Conservation (phyloP, 2,888 invertebrate genomes). For the Heliconius ismenius region DNA sequence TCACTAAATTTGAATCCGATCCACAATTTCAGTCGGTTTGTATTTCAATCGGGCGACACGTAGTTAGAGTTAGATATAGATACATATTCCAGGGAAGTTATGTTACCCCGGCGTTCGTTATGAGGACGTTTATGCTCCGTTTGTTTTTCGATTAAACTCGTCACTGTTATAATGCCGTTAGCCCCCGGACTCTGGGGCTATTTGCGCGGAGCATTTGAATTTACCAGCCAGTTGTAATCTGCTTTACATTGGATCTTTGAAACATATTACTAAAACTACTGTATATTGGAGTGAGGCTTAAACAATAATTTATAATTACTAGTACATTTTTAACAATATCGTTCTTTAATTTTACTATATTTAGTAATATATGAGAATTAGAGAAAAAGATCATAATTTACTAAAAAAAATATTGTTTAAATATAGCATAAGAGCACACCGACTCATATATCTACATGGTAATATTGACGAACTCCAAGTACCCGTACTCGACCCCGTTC, state of each 20-base stretch:
- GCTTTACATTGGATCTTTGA: slow-evolving; percentile 12
- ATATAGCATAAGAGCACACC: not conserved
- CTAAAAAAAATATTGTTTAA: not conserved
- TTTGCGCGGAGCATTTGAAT: slow-evolving; percentile 27
- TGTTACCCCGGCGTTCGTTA: slow-evolving; percentile 34
- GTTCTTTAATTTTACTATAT: too few relatives aligned
- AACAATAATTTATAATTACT: not conserved
- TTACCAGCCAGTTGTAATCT: slow-evolving; percentile 15
- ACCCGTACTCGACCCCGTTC: slow-evolving; percentile 18
- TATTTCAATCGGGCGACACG: slow-evolving; percentile 33
- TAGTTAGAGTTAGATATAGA: slow-evolving; percentile 26
- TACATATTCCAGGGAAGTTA: slow-evolving; percentile 23
- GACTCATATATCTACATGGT: not conserved
- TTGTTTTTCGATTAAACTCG: slow-evolving; percentile 49
- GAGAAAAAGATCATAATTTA: not conserved
- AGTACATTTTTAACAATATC: not conserved
- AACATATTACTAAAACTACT: not conserved
- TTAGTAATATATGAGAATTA: too few relatives aligned
- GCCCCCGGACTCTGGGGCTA: slow-evolving; percentile 18
- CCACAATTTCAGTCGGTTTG: slow-evolving; percentile 32
- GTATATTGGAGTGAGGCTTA: not conserved
- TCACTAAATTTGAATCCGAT: slow-evolving; percentile 35
- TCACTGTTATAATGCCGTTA: slow-evolving; percentile 42
- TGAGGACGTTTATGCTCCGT: slow-evolving; percentile 47
- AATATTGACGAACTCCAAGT: slow-evolving; percentile 19